A percentile compares a stretch with the other conserved stretches of the same genome.
phyloP scores from a whole-genome alignment of 2,113 vertebrate species.

The Scolopax mira region DNA sequence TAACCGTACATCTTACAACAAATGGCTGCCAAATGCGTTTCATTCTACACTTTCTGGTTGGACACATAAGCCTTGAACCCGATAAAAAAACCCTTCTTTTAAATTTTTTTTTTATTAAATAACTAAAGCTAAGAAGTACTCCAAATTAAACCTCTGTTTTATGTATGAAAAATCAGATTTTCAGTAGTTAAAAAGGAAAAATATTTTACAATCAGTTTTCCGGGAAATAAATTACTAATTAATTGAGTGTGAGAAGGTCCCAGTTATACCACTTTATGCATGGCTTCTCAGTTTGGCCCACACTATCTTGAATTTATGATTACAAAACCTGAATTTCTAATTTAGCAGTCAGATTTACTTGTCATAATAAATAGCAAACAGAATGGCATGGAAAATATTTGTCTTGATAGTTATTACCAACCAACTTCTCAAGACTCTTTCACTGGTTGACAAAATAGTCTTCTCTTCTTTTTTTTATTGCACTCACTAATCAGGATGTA shows the following conservation, averaged over 20 bases:
- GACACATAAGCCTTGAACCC: background rate
- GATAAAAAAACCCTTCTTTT: background rate
- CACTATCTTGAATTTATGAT: background rate
- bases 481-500: background rate
- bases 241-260: background rate
- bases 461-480: background rate
- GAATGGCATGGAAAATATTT: background rate
- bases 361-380: background rate
- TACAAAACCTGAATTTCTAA: background rate
- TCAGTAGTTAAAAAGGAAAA: background rate
- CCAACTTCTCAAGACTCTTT: background rate
- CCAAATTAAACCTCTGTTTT: background rate
- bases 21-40: rapidly evolving
- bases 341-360: background rate
- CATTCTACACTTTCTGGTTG: background rate
- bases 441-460: background rate
- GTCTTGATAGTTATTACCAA: background rate
- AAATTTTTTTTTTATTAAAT: background rate
- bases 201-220: background rate
- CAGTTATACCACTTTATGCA: background rate
- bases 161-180: background rate
- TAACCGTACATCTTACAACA: background rate
- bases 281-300: background rate
- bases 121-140: background rate
- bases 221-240: background rate